A percentile compares a stretch with the other conserved stretches of the same genome.
Conservation (phyloP, 1,140 invertebrate species). For the Drosophila oshimai region DNA sequence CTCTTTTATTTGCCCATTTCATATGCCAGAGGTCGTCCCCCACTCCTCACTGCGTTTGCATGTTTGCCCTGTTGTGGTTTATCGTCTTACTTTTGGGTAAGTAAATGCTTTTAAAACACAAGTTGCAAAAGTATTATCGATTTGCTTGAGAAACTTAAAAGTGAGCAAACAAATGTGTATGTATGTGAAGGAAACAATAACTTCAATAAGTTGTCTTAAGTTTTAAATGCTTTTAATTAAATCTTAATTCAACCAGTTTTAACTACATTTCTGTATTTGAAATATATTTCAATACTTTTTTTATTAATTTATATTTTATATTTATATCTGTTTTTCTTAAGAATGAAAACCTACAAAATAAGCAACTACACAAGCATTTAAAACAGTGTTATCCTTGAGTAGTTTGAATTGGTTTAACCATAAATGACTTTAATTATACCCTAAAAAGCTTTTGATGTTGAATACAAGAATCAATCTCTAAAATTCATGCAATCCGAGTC, state of each 20-base stretch:
- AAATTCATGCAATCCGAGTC: too few relatives aligned
- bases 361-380: too few relatives aligned
- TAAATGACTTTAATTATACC: too few relatives aligned
- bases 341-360: too few relatives aligned
- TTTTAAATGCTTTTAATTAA: too few relatives aligned
- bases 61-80: constrained; percentile 30
- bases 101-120: constrained; percentile 1
- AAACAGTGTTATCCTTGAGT: too few relatives aligned
- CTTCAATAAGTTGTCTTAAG: too few relatives aligned
- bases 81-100: not conserved
- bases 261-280: too few relatives aligned
- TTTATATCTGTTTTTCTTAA: too few relatives aligned
- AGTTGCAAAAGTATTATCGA: not conserved
- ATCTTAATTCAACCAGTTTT: not conserved
- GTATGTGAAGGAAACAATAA: not conserved
- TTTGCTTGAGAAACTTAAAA: not conserved
- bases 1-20: constrained; percentile 61
- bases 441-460: not conserved
- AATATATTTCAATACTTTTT: too few relatives aligned
- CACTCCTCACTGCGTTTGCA: not conserved
- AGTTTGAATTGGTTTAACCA: too few relatives aligned
- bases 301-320: not conserved
- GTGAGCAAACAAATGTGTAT: not conserved
- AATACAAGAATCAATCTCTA: not conserved
- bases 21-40: constrained; percentile 23